Conservation (phyloP, 2,113 vertebrate genomes). For the Crypturellus undulatus region DNA sequence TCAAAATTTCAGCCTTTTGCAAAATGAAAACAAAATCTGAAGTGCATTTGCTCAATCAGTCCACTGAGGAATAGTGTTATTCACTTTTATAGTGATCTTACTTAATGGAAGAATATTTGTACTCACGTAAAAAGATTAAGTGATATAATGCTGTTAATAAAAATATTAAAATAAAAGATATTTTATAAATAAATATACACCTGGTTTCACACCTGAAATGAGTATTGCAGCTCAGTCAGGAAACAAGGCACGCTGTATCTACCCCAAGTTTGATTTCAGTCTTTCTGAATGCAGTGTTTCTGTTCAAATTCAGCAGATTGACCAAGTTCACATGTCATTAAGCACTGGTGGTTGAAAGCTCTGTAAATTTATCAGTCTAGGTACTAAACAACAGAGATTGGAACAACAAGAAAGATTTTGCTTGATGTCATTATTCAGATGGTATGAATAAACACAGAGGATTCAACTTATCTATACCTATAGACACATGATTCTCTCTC, state of each 20-base stretch:
- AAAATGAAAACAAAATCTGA: background rate
- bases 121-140: background rate
- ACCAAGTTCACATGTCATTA: background rate
- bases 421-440: background rate
- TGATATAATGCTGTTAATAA: background rate
- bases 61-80: background rate
- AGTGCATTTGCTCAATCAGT: background rate
- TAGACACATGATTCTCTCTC: background rate
- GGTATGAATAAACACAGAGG: background rate
- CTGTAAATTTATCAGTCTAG: background rate
- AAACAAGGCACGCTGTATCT: background rate
- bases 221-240: background rate
- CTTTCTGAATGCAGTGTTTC: background rate
- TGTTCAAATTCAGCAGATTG: background rate
- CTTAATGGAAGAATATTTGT: background rate
- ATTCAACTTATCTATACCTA: background rate
- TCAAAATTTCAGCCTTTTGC: background rate
- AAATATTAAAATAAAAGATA: background rate
- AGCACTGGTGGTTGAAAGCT: background rate
- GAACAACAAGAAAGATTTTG: background rate
- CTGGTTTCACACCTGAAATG: background rate
- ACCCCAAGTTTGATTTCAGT: background rate
- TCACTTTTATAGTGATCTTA: background rate
- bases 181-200: background rate
- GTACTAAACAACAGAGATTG: background rate